Evolutionary conservation across 2,113 vertebrate genomes (phyloP), one percentile per base, ranked within the genome.

Genomic region (Albula glossodonta): DNA sequence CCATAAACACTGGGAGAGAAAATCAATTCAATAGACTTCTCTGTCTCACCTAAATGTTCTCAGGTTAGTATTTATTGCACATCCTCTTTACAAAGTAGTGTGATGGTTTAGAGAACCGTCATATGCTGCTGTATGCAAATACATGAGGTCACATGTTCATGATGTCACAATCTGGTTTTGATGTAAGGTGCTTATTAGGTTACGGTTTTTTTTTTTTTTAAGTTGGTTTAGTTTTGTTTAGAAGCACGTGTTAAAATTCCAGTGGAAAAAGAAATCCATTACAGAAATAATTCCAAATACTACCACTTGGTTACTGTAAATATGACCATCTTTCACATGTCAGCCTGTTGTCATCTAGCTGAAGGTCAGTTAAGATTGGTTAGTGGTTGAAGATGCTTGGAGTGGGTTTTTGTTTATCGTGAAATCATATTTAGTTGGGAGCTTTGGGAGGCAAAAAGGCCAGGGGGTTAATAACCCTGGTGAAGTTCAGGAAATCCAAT

Each of bases 401-500:
- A 31, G 83, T 25, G 50, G n/a, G 31, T n/a, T 83, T 56, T 22
- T 70, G 66, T 51, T 31, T 79, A 74, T 78, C 9, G 10, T 66
- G 15, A 66, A n/a, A 56, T 80, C 57, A 51, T 85, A 51, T 80
- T 78, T 25, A 56, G 48, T 9, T 17, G 4, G 19, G 41, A 50
- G 53, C 52, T 49, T 53, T 2, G 25, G 84, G 17, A 57, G 77
- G 19, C 25, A 49, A 11, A 5, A 77, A 17, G 78, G 84, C 50
- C 56, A 52, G 31, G 53, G 78, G 84, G 78, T 85, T 85, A 80
- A 60, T 78, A 80, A 80, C 56, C 78, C 53, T 11, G 11, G 57
- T 82, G 85, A 82, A 86, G 81, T 56, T 22, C 70, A 22, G 51
- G 51, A 50, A 81, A 81, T 83, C 82, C 82, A 81, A 81, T 83